A percentile compares a stretch with the other conserved stretches of the same genome.
These are phyloP conservation scores for Huso huso DNA, from an alignment of 2,797 vertebrate genomes.

Conservation along the genomic window DNA sequence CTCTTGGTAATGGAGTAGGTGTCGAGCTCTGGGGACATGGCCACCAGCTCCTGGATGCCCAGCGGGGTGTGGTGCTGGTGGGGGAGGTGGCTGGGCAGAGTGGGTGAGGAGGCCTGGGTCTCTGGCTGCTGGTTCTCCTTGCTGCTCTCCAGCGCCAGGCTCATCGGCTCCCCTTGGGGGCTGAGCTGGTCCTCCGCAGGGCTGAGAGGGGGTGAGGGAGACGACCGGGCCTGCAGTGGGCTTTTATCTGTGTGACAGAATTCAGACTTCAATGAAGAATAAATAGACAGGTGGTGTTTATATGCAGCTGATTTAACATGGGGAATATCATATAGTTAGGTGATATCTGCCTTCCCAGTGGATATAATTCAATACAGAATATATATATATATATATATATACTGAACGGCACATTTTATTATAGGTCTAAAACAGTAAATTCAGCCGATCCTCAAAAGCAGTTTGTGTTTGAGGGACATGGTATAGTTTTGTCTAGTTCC, in stretches of 20 bases:
- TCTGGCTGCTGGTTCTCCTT: slow-evolving; percentile 95
- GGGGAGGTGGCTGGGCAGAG: slow-evolving; percentile 11
- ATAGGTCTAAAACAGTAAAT: too few relatives aligned
- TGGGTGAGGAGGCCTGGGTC: slow-evolving; percentile 41
- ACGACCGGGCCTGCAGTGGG: slow-evolving; percentile 66
- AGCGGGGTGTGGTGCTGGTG: slow-evolving; percentile 61
- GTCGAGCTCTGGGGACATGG: slow-evolving; percentile 90
- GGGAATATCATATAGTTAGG: not conserved
- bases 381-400: too few relatives aligned
- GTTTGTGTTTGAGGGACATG: too few relatives aligned
- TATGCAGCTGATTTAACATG: not conserved
- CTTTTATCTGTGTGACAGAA: slow-evolving; percentile 57
- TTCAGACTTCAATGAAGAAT: not conserved
- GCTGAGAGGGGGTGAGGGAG: slow-evolving; percentile 79
- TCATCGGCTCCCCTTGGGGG: slow-evolving; percentile 70
- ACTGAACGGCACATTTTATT: too few relatives aligned
- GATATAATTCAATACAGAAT: too few relatives aligned
- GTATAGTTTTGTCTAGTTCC: too few relatives aligned
- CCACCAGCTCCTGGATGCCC: slow-evolving; percentile 94
- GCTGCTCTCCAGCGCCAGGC: slow-evolving; percentile 82
- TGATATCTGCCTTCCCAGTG: too few relatives aligned
- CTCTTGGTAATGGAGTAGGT: slow-evolving; percentile 95
- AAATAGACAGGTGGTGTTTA: not conserved
- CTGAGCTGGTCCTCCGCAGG: slow-evolving; percentile 69
- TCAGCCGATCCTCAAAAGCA: too few relatives aligned